Base-by-base conservation (phyloP, 2,888 invertebrate genomes). In the Thereva nobilitata region DNA sequence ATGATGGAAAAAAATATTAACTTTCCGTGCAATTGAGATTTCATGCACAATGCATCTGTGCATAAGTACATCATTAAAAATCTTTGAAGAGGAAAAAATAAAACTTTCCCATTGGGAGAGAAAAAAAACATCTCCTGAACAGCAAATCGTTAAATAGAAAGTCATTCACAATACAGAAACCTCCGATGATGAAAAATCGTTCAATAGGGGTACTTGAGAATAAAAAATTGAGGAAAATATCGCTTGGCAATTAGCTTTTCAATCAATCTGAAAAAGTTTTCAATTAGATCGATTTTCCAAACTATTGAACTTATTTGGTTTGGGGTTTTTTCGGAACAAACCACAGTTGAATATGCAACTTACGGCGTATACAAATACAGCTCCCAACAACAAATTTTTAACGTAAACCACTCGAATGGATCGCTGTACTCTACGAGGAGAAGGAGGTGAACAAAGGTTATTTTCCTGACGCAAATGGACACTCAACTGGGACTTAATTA, bases 241-340 rank as follows among this genome's bases (percentile, higher is more conserved):
- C 34, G 61, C 61, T 34, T 50, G 61, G 61, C 61, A 50, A 61
- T 61, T 61, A 61, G 50, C 61, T 61, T 41, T 61, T 61, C 61
- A 61, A 61, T 61, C 49, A 50, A 23, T 61, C 61, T 61, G 61
- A 37, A 61, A 61, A 61, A 61, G 61, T 61, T 61, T 61, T 61
- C 50, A 61, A 61, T 50, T 61, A 61, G 61, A 61, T 50, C 61
- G 61, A 61, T 61, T 61, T 61, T 61, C 61, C 50, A 41, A 61
- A 61, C 61, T 50, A 50, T 61, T 61, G 61, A 50, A 40, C 23
- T 50, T 23, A 23, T 49, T 50, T 42, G 35, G 41, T 61, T 61
- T 61, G 49, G 41, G 61, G 50, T 50, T 50, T 61, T 49, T 10
- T 35, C n/a, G 50, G 50, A 61, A 38, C 38, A 38, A 40, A 38